A percentile compares a stretch with the other conserved stretches of the same genome.
phyloP scores from a whole-genome alignment of 2,113 vertebrate genomes.

The Oxyura jamaicensis region DNA sequence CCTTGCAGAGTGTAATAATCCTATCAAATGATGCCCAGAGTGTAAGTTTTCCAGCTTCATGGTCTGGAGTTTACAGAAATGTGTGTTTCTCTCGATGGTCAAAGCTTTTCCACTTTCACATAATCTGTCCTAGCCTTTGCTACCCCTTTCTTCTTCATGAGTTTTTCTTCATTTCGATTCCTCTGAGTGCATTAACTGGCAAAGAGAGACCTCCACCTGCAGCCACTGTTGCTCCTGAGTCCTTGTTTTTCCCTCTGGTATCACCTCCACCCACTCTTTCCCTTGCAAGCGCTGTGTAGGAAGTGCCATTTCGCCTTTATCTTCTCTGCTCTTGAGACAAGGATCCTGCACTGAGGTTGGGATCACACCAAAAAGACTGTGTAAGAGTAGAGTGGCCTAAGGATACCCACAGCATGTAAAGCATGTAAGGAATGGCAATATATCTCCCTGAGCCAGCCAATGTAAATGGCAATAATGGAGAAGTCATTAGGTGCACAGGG shows the following conservation, averaged over 20 bases:
- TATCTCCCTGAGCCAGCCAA: neutral
- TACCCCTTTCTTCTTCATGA: neutral
- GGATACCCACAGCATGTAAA: neutral
- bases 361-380: neutral
- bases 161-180: neutral
- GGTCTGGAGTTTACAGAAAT: neutral
- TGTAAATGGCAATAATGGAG: neutral
- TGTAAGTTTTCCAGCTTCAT: neutral
- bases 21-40: neutral
- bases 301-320: neutral
- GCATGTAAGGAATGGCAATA: neutral
- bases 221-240: accelerated
- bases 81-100: neutral
- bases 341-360: neutral
- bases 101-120: neutral
- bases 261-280: neutral
- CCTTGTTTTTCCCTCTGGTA: accelerated
- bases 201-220: neutral
- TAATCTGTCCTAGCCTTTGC: neutral
- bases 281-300: neutral
- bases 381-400: neutral
- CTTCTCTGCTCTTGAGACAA: neutral
- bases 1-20: neutral
- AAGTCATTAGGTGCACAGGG: neutral
- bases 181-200: neutral